Conservation (phyloP, 2,113 vertebrate species). For the Pogonocichla stellata region DNA sequence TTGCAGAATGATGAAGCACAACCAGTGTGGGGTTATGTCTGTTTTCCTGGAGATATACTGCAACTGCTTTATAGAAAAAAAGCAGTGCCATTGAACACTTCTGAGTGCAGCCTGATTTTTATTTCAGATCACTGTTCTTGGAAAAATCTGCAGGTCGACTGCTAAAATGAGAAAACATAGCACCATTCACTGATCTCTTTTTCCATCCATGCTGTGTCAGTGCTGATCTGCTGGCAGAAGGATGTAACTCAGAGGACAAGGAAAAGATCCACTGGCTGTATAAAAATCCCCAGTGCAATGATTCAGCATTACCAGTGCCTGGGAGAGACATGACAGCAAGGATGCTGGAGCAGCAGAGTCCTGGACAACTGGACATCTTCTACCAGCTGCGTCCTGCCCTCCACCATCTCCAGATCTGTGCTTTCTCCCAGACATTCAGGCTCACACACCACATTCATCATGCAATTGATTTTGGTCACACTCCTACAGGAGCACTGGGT, state of each 20-base stretch:
- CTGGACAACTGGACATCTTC: not conserved
- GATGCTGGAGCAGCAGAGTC: not conserved
- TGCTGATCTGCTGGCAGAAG: not conserved
- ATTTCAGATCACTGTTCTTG: not conserved
- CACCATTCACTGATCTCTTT: not conserved
- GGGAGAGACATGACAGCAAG: fast-evolving
- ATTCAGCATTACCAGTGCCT: not conserved
- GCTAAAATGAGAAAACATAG: not conserved
- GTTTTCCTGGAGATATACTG: not conserved
- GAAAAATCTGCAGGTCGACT: not conserved
- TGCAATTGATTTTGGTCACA: not conserved
- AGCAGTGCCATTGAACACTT: not conserved
- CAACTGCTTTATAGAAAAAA: not conserved
- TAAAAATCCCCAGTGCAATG: not conserved
- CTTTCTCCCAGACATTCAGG: not conserved
- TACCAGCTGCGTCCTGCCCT: not conserved
- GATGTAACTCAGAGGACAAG: not conserved
- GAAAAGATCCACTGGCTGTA: not conserved
- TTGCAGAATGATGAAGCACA: conserved; percentile 2
- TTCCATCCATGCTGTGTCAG: not conserved
- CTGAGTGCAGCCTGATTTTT: not conserved
- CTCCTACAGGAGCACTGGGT: not conserved
- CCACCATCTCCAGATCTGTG: not conserved
- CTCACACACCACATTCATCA: conserved; percentile 6
- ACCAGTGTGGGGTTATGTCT: not conserved